Evolutionary conservation across 2,113 vertebrate genomes (phyloP).

Genomic region (Nothobranchius furzeri): DNA sequence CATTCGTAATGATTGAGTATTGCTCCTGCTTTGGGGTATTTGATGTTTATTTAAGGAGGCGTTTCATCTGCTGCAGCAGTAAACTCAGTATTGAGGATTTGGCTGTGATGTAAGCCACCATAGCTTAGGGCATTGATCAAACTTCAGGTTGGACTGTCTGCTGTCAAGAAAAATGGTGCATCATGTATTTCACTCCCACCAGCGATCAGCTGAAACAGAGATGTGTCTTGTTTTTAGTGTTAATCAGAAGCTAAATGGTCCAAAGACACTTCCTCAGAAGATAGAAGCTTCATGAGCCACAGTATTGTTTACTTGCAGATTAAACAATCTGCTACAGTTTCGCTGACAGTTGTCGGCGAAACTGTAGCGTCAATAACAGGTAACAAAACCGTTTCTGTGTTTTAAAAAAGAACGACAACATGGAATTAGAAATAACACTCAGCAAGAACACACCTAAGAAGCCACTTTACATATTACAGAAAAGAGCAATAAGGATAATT

Average conservation of each 20-base stretch:
- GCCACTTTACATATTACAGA: no score
- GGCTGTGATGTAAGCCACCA: not conserved
- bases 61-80: not conserved
- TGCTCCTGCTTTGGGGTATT: not conserved
- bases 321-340: slow-evolving; percentile 6
- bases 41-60: not conserved
- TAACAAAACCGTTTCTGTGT: no score
- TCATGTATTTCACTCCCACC: not conserved
- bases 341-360: no score
- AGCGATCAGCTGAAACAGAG: not conserved
- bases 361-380: no score
- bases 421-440: no score
- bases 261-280: slow-evolving; percentile 5
- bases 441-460: no score
- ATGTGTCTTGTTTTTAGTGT: not conserved
- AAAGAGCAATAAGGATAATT: no score
- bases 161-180: not conserved
- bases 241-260: not conserved
- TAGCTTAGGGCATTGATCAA: not conserved
- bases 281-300: slow-evolving; percentile 16
- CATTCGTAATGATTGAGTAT: not conserved
- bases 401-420: no score
- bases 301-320: slow-evolving; percentile 2
- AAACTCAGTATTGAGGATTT: not conserved
- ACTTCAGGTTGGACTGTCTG: not conserved